A percentile compares a stretch with the other conserved stretches of the same genome.
phyloP scores from a whole-genome alignment of 2,888 invertebrate species.

The Falcaria lacertinaria region DNA sequence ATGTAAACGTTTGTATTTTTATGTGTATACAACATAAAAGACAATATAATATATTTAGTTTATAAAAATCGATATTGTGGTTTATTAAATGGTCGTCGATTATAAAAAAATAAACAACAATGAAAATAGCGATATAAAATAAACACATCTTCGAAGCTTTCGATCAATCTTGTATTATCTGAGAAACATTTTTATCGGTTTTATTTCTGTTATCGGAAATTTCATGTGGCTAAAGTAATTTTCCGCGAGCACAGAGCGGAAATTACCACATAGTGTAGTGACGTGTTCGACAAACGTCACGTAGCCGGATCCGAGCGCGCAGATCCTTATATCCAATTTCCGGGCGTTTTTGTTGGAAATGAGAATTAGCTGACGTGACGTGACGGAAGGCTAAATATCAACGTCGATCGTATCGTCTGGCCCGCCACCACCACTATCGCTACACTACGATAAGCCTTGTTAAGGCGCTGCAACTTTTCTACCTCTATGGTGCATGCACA shows the following conservation, averaged over 20 bases:
- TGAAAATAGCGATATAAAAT: background rate
- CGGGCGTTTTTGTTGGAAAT: constrained; percentile 76
- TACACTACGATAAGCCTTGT: background rate
- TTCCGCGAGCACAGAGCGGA: constrained; percentile 74
- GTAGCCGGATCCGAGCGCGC: constrained; percentile 73
- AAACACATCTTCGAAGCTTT: constrained; percentile 26
- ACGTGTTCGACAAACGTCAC: constrained; percentile 79
- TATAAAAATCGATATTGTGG: no score
- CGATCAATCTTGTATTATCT: constrained; percentile 17
- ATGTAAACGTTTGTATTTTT: no score
- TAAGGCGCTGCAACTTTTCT: no score
- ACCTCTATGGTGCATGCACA: no score
- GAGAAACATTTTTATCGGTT: constrained; percentile 54
- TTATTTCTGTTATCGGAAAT: constrained; percentile 71
- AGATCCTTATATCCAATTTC: constrained; percentile 80
- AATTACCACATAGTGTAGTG: constrained; percentile 79
- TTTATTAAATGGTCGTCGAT: no score
- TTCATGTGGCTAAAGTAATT: constrained; percentile 78
- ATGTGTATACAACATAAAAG: no score
- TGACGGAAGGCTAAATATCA: constrained; percentile 70
- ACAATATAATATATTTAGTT: no score
- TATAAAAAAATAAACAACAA: no score
- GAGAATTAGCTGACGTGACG: constrained; percentile 76
- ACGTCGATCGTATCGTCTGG: constrained; percentile 45
- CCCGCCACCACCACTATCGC: constrained; percentile 9